Evolutionary conservation across 2,113 vertebrate species (phyloP), one percentile per base, ranked within the genome.

Genomic region (Tyrannus savana): DNA sequence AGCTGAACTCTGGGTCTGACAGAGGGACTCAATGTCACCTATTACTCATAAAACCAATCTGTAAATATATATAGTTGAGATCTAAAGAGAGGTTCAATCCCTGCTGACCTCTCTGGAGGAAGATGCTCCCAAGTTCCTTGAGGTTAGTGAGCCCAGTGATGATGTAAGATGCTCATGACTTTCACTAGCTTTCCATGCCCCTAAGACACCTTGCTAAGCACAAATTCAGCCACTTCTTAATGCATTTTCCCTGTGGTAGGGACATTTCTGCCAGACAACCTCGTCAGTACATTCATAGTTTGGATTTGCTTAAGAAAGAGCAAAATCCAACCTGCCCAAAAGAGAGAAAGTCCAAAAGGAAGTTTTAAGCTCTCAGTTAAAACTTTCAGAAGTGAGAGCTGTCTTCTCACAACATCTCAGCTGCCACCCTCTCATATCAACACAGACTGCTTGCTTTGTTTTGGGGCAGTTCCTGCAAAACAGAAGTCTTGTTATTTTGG

Each of bases 41-140:
- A 46, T 49, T 3, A 25, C 15, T n/a, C 44, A 37, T 31, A 52
- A 46, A 85, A 86, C 67, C 28, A 46, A 23, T 7, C 35, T 60
- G 27, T 28, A 59, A 71, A 78, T 28, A 28, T 11, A 25, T 11
- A 33, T 1, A 63, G 12, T 7, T 66, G 35, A 35, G 73, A 75
- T 75, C 39, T 56, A 24, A 50, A 49, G 79, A 22, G 9, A 39
- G 3, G 22, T 53, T 71, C 23, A 84, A 42, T 42, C 11, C 3
- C 56, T 2, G 0, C 23, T 1, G 3, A 19, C 15, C 13, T 77
- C 33, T 84, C 68, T 74, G 64, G 46, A 74, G 55, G 39, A 18
- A 35, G 31, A 76, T 4, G 28, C 15, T 79, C n/a, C n/a, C 52
- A 67, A 63, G 64, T 27, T 47, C 55, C 55, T 64, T 0, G 0